Evolutionary conservation across 2,888 invertebrate genomes (phyloP), one percentile per base, ranked within the genome.

Genomic region (Dysmachus trigonus): DNA sequence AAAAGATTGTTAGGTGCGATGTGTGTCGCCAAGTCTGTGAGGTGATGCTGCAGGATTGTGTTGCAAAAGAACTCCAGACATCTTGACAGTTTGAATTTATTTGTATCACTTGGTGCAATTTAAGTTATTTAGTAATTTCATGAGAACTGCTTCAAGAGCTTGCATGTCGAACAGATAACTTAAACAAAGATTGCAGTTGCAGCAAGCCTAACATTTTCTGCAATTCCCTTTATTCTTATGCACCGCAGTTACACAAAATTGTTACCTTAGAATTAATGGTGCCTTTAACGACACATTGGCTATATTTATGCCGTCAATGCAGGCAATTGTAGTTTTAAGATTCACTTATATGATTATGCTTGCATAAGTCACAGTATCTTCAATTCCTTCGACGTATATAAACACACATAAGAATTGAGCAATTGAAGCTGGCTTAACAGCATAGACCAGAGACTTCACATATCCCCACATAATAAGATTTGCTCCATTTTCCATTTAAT

Each of bases 61-160:
- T 79, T 79, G 31, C 79, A 79, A 79, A 27, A 79, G 79, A 31
- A 22, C 47, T 15, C 41, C 31, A 30, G 41, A 51, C 73, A 31
- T 79, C 47, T 79, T 79, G 30, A 47, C 79, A 27, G 47, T 5
- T 13, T 27, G 47, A 30, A 27, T 79, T 79, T 79, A 47, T 79
- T 51, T 79, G 51, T 47, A 47, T 51, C 33, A 47, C 79, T 51
- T 51, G 15, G 47, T 79, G 79, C 79, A 79, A 79, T 79, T 77
- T 79, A 79, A 79, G 38, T 79, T 79, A 73, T 73, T 73, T 35
- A 73, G 33, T 27, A 73, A 73, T 73, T 73, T 73, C n/a, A 30
- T 35, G 73, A 73, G 73, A 73, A 73, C 73, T 31, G n/a, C 27
- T 73, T 35, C 7, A 30, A 33, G 30, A 73, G 35, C 27, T 62